These are phyloP conservation scores for Pomacea maculata DNA, from an alignment of 1,140 invertebrate genomes.

Conservation along the genomic window DNA sequence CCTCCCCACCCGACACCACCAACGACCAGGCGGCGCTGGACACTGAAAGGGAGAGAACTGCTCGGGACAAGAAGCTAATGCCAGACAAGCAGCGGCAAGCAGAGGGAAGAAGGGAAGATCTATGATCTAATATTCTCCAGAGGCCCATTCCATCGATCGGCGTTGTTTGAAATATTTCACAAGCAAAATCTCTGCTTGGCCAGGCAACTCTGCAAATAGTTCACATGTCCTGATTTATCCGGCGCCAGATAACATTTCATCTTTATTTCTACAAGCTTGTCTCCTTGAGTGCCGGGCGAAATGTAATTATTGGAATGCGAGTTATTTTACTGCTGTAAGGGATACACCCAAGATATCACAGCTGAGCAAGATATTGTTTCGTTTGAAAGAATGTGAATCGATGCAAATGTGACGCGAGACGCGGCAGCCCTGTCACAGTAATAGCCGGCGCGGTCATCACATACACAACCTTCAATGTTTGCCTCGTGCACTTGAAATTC, in stretches of 20 bases:
- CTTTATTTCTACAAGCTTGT: too few relatives aligned
- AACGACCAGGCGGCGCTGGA: too few relatives aligned
- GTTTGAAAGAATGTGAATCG: constrained; percentile 5
- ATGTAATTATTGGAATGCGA: too few relatives aligned
- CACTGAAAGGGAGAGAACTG: too few relatives aligned
- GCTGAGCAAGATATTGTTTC: constrained; percentile 1
- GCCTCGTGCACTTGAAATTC: constrained; percentile 7
- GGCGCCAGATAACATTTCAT: too few relatives aligned
- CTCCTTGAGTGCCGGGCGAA: too few relatives aligned
- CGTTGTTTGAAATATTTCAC: constrained; percentile 13
- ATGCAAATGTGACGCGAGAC: constrained; percentile 2
- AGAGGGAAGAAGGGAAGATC: neutral
- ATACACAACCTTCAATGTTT: constrained; percentile 12
- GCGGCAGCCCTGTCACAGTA: neutral
- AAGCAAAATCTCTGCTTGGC: neutral
- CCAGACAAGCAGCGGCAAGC: neutral
- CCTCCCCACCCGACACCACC: too few relatives aligned
- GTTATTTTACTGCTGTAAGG: too few relatives aligned
- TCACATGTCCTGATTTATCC: too few relatives aligned
- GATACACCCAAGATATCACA: too few relatives aligned
- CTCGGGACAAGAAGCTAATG: too few relatives aligned
- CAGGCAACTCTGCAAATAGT: too few relatives aligned
- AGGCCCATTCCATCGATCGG: constrained; percentile 1
- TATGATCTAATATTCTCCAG: constrained; percentile 9
- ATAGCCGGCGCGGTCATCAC: constrained; percentile 8